Base-by-base conservation (phyloP, 1,140 invertebrate genomes). In the Goniozus legneri region DNA sequence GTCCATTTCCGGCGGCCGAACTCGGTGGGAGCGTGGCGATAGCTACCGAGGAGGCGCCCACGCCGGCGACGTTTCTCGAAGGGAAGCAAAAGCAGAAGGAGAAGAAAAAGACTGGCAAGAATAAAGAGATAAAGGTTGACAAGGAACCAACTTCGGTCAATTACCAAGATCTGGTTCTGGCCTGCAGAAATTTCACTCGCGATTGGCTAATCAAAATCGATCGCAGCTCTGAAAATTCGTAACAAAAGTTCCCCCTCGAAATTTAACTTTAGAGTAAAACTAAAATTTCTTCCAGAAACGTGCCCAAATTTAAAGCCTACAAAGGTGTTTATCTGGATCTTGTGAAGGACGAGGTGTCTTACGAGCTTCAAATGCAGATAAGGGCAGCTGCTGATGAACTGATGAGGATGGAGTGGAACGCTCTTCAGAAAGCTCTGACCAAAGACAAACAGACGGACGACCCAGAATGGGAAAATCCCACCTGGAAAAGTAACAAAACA, bases 391-490 rank as follows among this genome's bases (percentile, higher is more conserved):
- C 82, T 0, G 82, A 84, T 48, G 79, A 82, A 38, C 45, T 76
- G 15, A 82, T 84, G 80, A 65, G 73, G 40, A 21, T 79, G 0
- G 82, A 84, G 51, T 67, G 82, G 35, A 69, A 78, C 31, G 44
- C 71, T 19, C 52, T 84, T 4, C 75, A 79, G 31, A 61, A 58
- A 14, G 82, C 82, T 3, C 51, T 80, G 12, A 64, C 53, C 2
- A 68, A 65, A 4, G 81, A 83, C 52, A 41, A 46, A 43, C 42
- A 41, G 16, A 40, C 44, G 39, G 34, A 20, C 27, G n/a, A n/a
- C 2, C 13, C 19, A 41, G 13, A 8, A 14, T 33, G 32, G 8
- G 13, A 33, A 33, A 33, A n/a, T 33, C 32, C 8, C 32, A 33
- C 14, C n/a, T 33, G 32, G 32, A 33, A 33, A 10, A 14, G 4